Conservation (phyloP, 2,888 invertebrate genomes). For the Tortricodes alternella region DNA sequence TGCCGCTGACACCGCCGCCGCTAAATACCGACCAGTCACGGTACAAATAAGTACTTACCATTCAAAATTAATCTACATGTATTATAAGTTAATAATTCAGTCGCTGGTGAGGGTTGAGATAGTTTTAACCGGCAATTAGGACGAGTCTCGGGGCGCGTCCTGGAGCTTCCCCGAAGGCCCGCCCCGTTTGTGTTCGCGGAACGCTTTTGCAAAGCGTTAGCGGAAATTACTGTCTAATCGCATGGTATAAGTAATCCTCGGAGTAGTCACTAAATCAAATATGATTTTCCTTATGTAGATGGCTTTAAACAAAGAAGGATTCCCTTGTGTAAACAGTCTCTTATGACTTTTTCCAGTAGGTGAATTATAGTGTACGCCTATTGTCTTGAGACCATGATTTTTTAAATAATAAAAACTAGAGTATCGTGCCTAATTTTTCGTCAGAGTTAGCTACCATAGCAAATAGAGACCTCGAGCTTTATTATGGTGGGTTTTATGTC, state of each 20-base stretch:
- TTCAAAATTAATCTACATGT: slow-evolving; percentile 10
- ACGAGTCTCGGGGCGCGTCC: slow-evolving; percentile 16
- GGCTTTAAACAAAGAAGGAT: neutral
- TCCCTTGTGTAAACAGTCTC: no score
- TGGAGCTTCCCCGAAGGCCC: slow-evolving; percentile 12
- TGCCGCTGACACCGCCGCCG: neutral
- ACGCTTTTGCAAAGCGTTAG: slow-evolving; percentile 15
- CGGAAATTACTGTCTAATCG: slow-evolving; percentile 32
- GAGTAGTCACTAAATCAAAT: slow-evolving; percentile 1
- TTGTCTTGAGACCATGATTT: neutral
- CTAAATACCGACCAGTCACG: neutral
- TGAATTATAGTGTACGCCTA: neutral
- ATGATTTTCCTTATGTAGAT: neutral
- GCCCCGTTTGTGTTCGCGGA: slow-evolving; percentile 10
- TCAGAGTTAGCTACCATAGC: no score
- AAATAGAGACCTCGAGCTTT: no score
- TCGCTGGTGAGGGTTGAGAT: slow-evolving; percentile 17
- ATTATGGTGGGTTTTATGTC: no score
- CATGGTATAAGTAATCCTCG: slow-evolving; percentile 21
- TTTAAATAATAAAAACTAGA: no score
- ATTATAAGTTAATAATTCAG: slow-evolving; percentile 26
- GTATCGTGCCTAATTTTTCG: no score
- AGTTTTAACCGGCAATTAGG: slow-evolving; percentile 26
- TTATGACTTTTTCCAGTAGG: neutral
- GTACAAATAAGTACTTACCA: neutral